Evolutionary conservation across 2,888 invertebrate genomes (phyloP), one percentile per base, ranked within the genome.

Genomic region (Girardia tigrina): DNA sequence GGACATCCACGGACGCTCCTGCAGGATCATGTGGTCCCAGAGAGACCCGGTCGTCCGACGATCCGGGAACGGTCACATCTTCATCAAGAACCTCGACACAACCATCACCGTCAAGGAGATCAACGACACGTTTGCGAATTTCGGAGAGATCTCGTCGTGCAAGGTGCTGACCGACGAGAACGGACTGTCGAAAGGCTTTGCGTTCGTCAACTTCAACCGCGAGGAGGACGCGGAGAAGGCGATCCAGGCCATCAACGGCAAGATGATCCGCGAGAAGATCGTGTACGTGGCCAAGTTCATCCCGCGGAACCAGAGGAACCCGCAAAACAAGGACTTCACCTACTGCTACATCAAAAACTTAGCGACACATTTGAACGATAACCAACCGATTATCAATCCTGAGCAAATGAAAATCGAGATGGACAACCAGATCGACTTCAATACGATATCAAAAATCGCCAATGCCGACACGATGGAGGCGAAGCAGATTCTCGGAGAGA

Each of bases 21-120:
- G 98, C 84, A 90, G 98, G 84, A 98, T 98, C 83, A 98, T 98
- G 98, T 98, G 98, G 98, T 95, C 97, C 78, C 97, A 98, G 86
- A 89, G 98, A 82, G 97, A 98, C 87, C 97, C 97, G 70, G 94
- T 94, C 29, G 88, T 97, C 78, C 90, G 98, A 81, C 93, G 94
- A 86, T 97, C 97, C 78, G 98, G 98, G 77, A 94, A 95, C 79
- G 97, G 97, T 78, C 98, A 99, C 87, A 94, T 98, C 78, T 99
- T 98, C 86, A 98, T 98, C 82, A 99, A 98, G 86, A 98, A 98
- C 85, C 87, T 98, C 85, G 84, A 98, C 85, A 95, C 93, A 86
- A 90, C 89, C 79, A 98, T 98, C 85, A 97, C 98, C 86, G 97
- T 97, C 87, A 98, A 98, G 86, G 94, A 95, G 78, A 92, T 98